Evolutionary conservation across 2,888 invertebrate species (phyloP).

Genomic region (Xanthia togata): DNA sequence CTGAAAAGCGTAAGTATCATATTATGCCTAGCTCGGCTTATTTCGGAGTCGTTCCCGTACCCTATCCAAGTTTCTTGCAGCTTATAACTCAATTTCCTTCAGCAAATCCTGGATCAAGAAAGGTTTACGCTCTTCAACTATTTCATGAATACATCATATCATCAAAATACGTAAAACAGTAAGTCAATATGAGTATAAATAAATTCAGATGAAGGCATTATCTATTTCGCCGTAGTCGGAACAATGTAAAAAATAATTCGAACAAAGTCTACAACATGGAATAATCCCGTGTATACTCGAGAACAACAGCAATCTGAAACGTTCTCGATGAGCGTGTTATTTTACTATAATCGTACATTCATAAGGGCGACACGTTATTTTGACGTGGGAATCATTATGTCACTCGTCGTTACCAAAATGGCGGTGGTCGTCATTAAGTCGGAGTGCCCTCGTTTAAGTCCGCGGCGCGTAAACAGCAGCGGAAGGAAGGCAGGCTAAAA

Average conservation of each 20-base stretch:
- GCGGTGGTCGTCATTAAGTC: constrained; percentile 85
- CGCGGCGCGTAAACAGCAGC: constrained; percentile 82
- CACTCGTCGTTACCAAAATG: constrained; percentile 82
- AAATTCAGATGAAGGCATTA: constrained; percentile 14
- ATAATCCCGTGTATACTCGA: constrained; percentile 1
- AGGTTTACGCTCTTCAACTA: constrained; percentile 77
- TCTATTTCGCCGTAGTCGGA: neutral
- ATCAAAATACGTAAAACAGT: constrained; percentile 51
- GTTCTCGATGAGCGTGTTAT: constrained; percentile 8
- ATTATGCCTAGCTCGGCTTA: constrained; percentile 75
- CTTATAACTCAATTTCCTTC: constrained; percentile 84
- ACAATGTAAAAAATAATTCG: neutral
- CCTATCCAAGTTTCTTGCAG: constrained; percentile 78
- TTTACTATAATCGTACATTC: constrained; percentile 56
- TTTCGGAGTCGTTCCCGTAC: constrained; percentile 73
- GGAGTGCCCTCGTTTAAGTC: constrained; percentile 86
- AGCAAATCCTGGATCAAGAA: constrained; percentile 82
- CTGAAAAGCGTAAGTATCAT: constrained; percentile 69
- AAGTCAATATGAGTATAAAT: constrained; percentile 26
- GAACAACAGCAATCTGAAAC: constrained; percentile 9
- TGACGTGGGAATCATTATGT: constrained; percentile 71
- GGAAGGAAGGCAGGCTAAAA: constrained; percentile 87
- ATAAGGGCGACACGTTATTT: constrained; percentile 56
- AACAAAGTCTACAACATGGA: neutral
- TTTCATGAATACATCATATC: constrained; percentile 78